Percentiles rank a stretch among this genome's conserved stretches.
Conservation (phyloP, 2,888 invertebrate genomes). For the Megalurothrips usitatus region DNA sequence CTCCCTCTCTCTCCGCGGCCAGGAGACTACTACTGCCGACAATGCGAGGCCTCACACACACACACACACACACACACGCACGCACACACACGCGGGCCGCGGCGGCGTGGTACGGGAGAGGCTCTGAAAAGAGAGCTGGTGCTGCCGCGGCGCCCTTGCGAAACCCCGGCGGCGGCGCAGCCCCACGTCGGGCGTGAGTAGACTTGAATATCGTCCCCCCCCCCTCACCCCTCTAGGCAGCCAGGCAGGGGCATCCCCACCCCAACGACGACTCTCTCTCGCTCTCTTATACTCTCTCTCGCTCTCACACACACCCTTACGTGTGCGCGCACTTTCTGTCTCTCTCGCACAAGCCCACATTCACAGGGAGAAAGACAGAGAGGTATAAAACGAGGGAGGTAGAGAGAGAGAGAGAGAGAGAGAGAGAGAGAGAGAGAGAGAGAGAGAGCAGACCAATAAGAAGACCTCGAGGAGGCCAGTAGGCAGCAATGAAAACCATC, state of each 20-base stretch:
- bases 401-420: background rate
- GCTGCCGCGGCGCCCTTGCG: too few species aligned
- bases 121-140: too few species aligned
- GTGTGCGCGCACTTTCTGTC: background rate
- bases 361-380: background rate
- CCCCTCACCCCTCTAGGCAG: too few species aligned
- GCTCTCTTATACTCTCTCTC: background rate
- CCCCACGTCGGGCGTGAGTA: background rate
- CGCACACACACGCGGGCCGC: too few species aligned
- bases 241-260: background rate
- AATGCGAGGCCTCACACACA: background rate
- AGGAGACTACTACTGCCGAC: background rate
- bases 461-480: too few species aligned
- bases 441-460: background rate
- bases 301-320: background rate
- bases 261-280: background rate
- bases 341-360: background rate
- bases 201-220: background rate
- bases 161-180: too few species aligned
- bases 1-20: background rate
- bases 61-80: too few species aligned
- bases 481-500: too few species aligned
- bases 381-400: background rate
- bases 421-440: background rate
- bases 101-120: too few species aligned